Percentiles rank a stretch among this genome's conserved stretches.
phyloP scores from a whole-genome alignment of 2,797 vertebrate genomes.

The Anguilla obscura region DNA sequence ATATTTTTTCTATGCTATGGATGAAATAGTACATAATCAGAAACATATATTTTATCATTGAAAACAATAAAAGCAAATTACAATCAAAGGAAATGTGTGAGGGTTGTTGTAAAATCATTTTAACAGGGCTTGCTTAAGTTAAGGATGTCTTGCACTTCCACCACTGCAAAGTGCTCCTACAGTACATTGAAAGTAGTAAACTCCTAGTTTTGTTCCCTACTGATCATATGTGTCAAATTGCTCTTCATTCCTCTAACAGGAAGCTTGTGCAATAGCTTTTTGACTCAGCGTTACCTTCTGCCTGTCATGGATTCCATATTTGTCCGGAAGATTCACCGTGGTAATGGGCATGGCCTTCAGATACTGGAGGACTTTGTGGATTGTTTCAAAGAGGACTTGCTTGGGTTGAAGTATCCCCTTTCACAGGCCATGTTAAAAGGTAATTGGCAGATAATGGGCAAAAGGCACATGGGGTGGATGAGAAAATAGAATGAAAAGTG shows the following conservation, averaged over 20 bases:
- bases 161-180: background rate
- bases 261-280: slow-evolving; percentile 58
- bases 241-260: slow-evolving; percentile 61
- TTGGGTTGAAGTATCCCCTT: slow-evolving; percentile 82
- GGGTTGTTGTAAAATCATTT: too few species aligned
- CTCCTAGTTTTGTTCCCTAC: background rate
- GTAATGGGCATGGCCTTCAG: slow-evolving; percentile 71
- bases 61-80: too few species aligned
- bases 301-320: slow-evolving; percentile 87
- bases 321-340: slow-evolving; percentile 76
- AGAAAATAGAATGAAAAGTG: background rate
- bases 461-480: background rate
- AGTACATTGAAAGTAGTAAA: background rate
- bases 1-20: too few species aligned
- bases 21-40: too few species aligned
- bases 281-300: slow-evolving; percentile 70
- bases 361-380: slow-evolving; percentile 87
- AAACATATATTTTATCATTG: too few species aligned
- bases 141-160: too few species aligned
- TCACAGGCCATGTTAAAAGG: slow-evolving; percentile 76
- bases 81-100: too few species aligned
- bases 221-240: background rate
- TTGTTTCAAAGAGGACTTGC: slow-evolving; percentile 71
- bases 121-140: too few species aligned
- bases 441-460: slow-evolving; percentile 47